Percentiles rank a stretch among this genome's conserved stretches.
These are phyloP conservation scores for Andrena dorsata DNA, from an alignment of 2,888 invertebrate genomes.

Conservation along the genomic window DNA sequence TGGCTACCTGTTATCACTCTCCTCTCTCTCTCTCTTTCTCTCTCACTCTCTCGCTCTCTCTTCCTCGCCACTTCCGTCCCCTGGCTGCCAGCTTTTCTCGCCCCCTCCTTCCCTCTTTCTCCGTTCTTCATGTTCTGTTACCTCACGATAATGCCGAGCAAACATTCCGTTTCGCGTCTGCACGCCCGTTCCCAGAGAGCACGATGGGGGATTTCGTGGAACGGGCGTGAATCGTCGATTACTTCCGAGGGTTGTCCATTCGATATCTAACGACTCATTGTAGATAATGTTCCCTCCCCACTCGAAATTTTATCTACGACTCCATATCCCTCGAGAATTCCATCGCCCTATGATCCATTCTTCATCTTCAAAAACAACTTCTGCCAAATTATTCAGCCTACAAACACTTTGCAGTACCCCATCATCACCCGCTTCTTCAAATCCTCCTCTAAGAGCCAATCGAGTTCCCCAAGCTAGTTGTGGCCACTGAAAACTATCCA, in stretches of 20 bases:
- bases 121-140: constrained; percentile 56
- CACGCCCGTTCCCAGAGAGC: constrained; percentile 1
- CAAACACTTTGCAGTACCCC: too few species aligned
- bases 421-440: too few species aligned
- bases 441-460: too few species aligned
- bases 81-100: constrained; percentile 32
- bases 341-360: too few species aligned
- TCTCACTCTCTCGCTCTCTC: constrained; percentile 47
- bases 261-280: too few species aligned
- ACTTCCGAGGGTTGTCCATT: not conserved
- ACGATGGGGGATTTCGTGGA: constrained; percentile 5
- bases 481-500: constrained; percentile 16
- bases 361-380: too few species aligned
- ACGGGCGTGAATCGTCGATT: constrained; percentile 22
- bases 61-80: constrained; percentile 4
- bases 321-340: too few species aligned
- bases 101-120: constrained; percentile 38
- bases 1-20: constrained; percentile 80
- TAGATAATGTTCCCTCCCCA: too few species aligned
- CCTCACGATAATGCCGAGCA: constrained; percentile 69
- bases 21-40: constrained; percentile 52
- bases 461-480: too few species aligned
- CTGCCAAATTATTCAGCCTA: too few species aligned
- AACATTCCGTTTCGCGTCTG: constrained; percentile 62
- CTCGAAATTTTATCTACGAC: too few species aligned